Base-by-base conservation (phyloP, 30 jellyfish, hydroid and myxozoan genomes). In the Cassiopea xamachana region DNA sequence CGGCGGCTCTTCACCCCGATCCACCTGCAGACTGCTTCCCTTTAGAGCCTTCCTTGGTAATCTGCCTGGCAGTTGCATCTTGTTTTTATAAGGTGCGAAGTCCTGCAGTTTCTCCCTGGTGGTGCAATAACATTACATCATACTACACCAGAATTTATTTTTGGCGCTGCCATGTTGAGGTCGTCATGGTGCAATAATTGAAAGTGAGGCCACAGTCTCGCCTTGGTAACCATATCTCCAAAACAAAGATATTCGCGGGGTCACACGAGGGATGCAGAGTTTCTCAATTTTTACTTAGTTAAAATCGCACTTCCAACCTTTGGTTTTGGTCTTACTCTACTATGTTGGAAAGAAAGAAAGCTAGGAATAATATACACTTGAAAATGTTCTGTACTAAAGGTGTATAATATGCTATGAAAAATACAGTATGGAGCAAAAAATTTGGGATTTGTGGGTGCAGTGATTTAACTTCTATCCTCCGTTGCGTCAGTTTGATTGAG, bases 111-210 rank as follows among this genome's bases (percentile, higher is more conserved):
- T 3, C 87, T 50, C 58, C 75, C 19, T 78, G 59, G 73, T 78
- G 87, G 87, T 78, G 87, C 87, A 78, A 78, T 12, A 48, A n/a
- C 51, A 75, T 78, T 49, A 48, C 87, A 51, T 78, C 75, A 78
- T 75, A 16, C 45, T 5, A 64, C 64, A 55, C 64, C 7, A 14
- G 2, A 64, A 71, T 0, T 43, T 71, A 71, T 71, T 18, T 71
- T 71, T 71, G 55, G 55, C 58, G 39, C 39, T 1, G 17, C 71
- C 10, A 48, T 78, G 17, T 75, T 73, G 61, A 2, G 84, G 75
- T 78, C 7, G 71, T 78, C 51, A 69, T 48, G 87, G 51, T 78
- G 87, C 75, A 48, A 50, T 78, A 46, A 1, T 0, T 78, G 87
- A 19, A 78, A 78, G 39, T 69, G 87, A 78, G 87, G 58, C 87